A percentile compares a stretch with the other conserved stretches of the same genome.
Conservation (phyloP, 2,797 vertebrate species). For the Pseudomugil tenellus region DNA sequence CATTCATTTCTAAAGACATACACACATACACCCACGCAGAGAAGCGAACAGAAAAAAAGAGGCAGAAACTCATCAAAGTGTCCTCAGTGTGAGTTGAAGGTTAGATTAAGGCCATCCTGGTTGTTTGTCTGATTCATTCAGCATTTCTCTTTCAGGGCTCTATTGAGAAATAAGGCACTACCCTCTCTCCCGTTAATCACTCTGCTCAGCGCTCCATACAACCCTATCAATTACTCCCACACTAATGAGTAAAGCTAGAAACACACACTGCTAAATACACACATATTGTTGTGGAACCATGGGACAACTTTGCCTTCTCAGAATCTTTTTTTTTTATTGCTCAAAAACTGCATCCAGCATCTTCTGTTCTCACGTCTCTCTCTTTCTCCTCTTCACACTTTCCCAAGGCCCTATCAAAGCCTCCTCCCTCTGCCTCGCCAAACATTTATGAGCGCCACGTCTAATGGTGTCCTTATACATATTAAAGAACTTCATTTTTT, state of each 20-base stretch:
- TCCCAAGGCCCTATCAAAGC: conserved; percentile 37
- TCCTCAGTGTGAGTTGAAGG: conserved; percentile 57
- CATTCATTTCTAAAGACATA: conserved; percentile 35
- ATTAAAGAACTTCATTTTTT: conserved; percentile 76
- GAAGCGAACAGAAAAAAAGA: conserved; percentile 45
- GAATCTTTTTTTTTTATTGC: conserved; percentile 33
- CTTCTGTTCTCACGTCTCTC: conserved; percentile 22
- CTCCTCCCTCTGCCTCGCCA: conserved; percentile 58
- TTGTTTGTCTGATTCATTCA: conserved; percentile 76
- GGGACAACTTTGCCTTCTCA: conserved; percentile 45
- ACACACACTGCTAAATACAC: conserved; percentile 44
- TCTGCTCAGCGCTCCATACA: conserved; percentile 78
- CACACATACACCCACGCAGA: conserved; percentile 22
- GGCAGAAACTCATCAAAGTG: conserved; percentile 68
- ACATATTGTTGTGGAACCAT: conserved; percentile 42
- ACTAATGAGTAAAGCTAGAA: conserved; percentile 75
- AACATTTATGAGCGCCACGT: conserved; percentile 67
- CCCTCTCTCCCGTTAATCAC: conserved; percentile 73
- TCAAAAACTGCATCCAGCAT: conserved; percentile 47
- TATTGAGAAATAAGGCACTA: conserved; percentile 77
- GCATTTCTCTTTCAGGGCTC: conserved; percentile 71
- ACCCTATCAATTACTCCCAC: conserved; percentile 81
- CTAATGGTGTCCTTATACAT: conserved; percentile 73
- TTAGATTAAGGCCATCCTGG: conserved; percentile 76
- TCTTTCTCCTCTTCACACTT: conserved; percentile 37